A percentile compares a stretch with the other conserved stretches of the same genome.
Evolutionary conservation across 1,140 invertebrate genomes (phyloP).

Genomic region (Carcinoscorpius rotundicauda): DNA sequence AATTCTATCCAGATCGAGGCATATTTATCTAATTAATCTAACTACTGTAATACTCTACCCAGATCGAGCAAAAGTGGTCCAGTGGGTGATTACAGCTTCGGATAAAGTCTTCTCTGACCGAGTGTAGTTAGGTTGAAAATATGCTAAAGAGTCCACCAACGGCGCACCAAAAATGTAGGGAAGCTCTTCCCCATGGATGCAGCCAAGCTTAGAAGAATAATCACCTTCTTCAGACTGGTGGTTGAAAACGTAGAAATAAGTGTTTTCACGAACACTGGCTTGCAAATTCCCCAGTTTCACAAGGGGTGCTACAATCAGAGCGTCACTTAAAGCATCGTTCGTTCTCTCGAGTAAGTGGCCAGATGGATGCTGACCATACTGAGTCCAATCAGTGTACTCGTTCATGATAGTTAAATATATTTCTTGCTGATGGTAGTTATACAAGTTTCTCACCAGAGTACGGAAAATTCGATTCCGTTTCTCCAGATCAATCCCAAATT

Average conservation of each 20-base stretch:
- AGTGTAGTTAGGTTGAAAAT: conserved; percentile 78
- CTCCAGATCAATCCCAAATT: conserved; percentile 82
- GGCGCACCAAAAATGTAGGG: conserved; percentile 85
- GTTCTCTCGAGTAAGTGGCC: conserved; percentile 86
- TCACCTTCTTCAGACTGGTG: conserved; percentile 57
- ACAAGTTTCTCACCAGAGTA: conserved; percentile 65
- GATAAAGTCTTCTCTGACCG: conserved; percentile 75
- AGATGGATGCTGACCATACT: conserved; percentile 75
- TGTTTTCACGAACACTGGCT: conserved; percentile 57
- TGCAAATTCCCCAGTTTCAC: conserved; percentile 83
- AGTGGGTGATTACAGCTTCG: conserved; percentile 83
- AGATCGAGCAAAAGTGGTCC: conserved; percentile 88
- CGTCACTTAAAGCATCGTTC: conserved; percentile 82
- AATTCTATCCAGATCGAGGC: too few species aligned
- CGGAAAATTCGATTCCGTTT: conserved; percentile 79
- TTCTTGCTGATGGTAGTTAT: conserved; percentile 36
- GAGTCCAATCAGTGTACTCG: conserved; percentile 95
- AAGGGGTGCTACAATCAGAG: conserved; percentile 79
- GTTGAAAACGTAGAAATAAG: conserved; percentile 78
- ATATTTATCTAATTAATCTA: too few species aligned
- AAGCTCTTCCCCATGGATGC: conserved; percentile 78
- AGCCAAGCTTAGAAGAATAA: conserved; percentile 54
- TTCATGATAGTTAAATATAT: conserved; percentile 94
- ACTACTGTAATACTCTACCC: conserved; percentile 48
- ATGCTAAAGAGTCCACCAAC: conserved; percentile 48